Base-by-base conservation (phyloP, 2,113 vertebrate genomes). In the Leucopternis melanops region DNA sequence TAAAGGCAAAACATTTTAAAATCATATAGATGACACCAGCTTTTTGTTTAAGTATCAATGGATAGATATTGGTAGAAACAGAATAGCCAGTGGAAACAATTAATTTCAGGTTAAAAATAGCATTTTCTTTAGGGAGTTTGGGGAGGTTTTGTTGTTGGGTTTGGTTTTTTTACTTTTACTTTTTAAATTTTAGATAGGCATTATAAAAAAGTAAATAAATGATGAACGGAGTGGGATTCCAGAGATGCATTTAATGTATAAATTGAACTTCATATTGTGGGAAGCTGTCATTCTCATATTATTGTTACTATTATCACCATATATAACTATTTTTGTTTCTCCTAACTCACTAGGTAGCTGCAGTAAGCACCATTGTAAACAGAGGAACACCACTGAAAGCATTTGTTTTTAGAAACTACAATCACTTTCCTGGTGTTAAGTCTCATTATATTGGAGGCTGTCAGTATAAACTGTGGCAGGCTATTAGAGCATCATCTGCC, bases 331-430 rank as follows among this genome's bases (percentile, higher is more conserved):
- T 66, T 88, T 86, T 92, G 11, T 80, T 94, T 45, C 55, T 96
- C 50, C 32, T 96, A 23, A 77, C 69, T 88, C 79, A 70, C 54
- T 94, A 99, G 99, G 98, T 99, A 94, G 98, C 99, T 97, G 99
- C 99, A 55, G 98, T 99, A 92, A 99, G 99, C 96, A 99, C 99
- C 49, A 97, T 99, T 82, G 99, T 99, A 59, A 99, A 99, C 97
- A 98, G 98, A 97, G 99, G 99, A 72, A 98, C 98, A 62, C 98
- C 98, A 16, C 97, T 99, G 62, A 99, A 99, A 97, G 99, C 99
- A 15, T 99, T 99, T 88, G 99, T 99, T 81, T 99, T 99, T 92
- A 98, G 99, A 96, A 99, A 99, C 98, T 99, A 99, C 97, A 99
- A 99, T 90, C 98, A 99, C 90, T 98, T 98, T 58, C 99, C 99